These are phyloP conservation scores for Cheirogaleus major DNA, from an alignment of 2,797 vertebrate species.

Conservation along the genomic window DNA sequence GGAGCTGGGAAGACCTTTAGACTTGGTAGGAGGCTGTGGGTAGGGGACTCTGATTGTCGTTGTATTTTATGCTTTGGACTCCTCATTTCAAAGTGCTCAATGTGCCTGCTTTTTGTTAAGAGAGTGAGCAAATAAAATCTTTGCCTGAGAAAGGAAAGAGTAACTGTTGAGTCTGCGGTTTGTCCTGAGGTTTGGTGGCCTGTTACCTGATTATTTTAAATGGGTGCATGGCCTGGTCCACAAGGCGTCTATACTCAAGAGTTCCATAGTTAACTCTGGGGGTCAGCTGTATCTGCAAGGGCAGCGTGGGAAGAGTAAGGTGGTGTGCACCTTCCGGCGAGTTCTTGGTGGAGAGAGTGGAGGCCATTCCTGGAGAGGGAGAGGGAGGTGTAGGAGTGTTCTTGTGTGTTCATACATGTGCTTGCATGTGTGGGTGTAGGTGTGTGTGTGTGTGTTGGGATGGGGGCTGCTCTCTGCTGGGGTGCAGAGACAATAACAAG, in stretches of 20 bases:
- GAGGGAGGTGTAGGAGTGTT: neutral
- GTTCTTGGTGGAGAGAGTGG: neutral
- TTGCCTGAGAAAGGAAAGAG: neutral
- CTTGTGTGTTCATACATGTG: neutral
- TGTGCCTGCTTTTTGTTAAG: neutral
- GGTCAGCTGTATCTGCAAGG: neutral
- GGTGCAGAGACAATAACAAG: neutral
- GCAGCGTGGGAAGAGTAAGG: no score
- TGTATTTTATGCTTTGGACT: neutral
- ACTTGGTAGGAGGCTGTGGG: neutral
- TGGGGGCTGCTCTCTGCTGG: neutral
- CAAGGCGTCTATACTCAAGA: fast-evolving
- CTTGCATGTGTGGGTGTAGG: fast-evolving
- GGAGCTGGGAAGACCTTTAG: neutral
- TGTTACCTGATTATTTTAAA: neutral
- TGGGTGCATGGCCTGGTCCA: fast-evolving
- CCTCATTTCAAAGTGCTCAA: neutral
- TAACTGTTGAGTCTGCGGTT: neutral
- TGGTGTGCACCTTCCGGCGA: neutral
- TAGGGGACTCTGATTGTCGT: neutral
- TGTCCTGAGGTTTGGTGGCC: neutral
- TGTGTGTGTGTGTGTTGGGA: neutral
- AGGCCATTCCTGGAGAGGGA: neutral
- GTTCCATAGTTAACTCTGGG: neutral
- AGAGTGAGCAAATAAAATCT: neutral